Percentiles rank a stretch among this genome's conserved stretches.
These are phyloP conservation scores for Pycnonotus jocosus DNA, from an alignment of 2,113 vertebrate species.

Conservation along the genomic window DNA sequence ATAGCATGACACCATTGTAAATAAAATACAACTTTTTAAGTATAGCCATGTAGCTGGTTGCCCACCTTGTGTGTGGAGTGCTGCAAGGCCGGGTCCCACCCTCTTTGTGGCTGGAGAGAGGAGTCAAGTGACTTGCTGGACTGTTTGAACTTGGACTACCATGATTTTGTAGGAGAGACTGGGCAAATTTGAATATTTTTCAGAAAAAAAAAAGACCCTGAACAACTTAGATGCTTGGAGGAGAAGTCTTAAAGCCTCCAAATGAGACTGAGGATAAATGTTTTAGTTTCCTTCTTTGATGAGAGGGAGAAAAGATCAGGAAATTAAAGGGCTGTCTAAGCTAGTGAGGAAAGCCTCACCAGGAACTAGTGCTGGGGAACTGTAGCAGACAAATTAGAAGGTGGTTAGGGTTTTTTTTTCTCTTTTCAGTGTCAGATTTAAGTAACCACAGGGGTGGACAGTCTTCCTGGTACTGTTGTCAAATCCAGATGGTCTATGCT, in stretches of 20 bases:
- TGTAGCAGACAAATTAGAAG: not conserved
- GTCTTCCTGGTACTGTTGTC: not conserved
- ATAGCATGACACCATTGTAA: not conserved
- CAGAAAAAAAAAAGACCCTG: not conserved
- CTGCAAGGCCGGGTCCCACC: fast-evolving
- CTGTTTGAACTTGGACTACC: not conserved
- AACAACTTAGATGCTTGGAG: not conserved
- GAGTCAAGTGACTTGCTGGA: not conserved
- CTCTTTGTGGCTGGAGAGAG: fast-evolving
- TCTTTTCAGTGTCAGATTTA: not conserved
- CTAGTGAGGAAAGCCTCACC: not conserved
- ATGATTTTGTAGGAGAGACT: not conserved
- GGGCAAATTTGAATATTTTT: not conserved
- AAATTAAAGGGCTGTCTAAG: not conserved
- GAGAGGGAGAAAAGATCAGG: not conserved
- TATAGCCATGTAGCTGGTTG: not conserved
- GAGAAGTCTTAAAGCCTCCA: not conserved
- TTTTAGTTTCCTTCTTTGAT: not conserved
- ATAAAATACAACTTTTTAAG: not conserved
- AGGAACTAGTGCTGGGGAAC: not conserved
- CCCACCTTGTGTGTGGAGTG: no score
- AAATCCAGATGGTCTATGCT: not conserved
- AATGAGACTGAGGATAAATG: not conserved
- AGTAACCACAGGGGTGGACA: not conserved
- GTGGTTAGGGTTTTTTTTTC: fast-evolving